Conservation (phyloP, 2,888 invertebrate species). For the Polyommatus iphigenia region DNA sequence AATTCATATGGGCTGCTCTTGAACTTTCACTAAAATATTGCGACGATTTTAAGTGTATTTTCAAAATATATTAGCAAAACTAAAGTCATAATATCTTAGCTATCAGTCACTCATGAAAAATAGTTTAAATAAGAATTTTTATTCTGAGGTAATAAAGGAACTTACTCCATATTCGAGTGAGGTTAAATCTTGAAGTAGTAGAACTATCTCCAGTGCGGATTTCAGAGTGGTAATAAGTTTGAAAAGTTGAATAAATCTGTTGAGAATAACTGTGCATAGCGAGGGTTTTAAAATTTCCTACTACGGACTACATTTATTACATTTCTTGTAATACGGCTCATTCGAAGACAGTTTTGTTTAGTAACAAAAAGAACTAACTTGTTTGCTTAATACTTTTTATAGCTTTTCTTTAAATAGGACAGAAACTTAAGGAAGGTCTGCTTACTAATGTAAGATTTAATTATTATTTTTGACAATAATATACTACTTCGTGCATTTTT, state of each 20-base stretch:
- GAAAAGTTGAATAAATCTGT: conserved; percentile 30
- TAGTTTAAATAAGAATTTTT: background rate
- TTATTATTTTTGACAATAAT: too few relatives aligned
- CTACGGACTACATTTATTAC: background rate
- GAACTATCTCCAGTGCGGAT: conserved; percentile 22
- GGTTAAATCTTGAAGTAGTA: conserved; percentile 13
- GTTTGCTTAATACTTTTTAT: background rate
- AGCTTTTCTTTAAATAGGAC: background rate
- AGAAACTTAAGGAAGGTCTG: background rate
- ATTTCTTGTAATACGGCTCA: conserved; percentile 1
- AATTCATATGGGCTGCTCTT: background rate
- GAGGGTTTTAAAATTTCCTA: background rate
- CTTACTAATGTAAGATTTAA: too few relatives aligned
- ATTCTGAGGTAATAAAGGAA: conserved; percentile 15
- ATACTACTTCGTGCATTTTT: too few relatives aligned
- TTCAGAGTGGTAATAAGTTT: conserved; percentile 28
- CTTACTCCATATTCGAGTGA: conserved; percentile 13
- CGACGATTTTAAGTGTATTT: background rate
- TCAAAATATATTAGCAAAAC: too few relatives aligned
- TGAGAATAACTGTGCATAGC: conserved; percentile 21
- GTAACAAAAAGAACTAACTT: background rate
- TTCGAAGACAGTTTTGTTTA: background rate
- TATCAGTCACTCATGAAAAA: background rate
- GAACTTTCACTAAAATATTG: background rate
- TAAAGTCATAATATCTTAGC: background rate